Evolutionary conservation across 23 tunicate species (phyloP).

Genomic region (Diplosoma virens): DNA sequence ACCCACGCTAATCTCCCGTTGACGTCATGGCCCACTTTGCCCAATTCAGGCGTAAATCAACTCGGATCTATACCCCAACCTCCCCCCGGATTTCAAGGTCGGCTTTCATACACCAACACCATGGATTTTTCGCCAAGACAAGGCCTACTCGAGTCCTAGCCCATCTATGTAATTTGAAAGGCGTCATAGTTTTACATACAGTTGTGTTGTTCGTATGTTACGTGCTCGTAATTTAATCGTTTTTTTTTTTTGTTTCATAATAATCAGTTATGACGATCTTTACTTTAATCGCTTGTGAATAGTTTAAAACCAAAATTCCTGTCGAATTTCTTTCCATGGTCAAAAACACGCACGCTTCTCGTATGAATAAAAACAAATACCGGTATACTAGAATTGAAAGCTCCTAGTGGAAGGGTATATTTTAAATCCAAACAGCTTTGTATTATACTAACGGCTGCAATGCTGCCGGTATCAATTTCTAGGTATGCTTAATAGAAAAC

Average conservation of each 20-base stretch:
- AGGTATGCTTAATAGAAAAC: constrained; percentile 17
- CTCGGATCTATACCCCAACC: constrained; percentile 35
- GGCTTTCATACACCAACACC: constrained; percentile 45
- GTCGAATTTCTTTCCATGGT: too few relatives aligned
- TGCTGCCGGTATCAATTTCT: too few relatives aligned
- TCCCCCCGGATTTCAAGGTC: constrained; percentile 83
- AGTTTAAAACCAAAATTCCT: too few relatives aligned
- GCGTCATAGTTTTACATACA: not conserved
- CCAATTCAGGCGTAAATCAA: not conserved
- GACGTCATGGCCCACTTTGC: constrained; percentile 38
- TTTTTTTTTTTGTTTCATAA: not conserved
- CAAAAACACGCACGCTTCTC: too few relatives aligned
- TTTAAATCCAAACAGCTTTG: too few relatives aligned
- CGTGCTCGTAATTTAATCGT: constrained; percentile 24
- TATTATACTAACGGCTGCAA: too few relatives aligned
- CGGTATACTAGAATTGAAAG: too few relatives aligned
- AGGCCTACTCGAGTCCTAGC: constrained; percentile 65
- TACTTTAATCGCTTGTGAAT: not conserved
- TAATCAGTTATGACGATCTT: too few relatives aligned
- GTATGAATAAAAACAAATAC: too few relatives aligned
- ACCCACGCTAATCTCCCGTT: not conserved
- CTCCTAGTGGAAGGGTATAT: too few relatives aligned
- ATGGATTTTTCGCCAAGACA: constrained; percentile 66
- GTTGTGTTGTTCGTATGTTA: constrained; percentile 9
- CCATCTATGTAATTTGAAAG: not conserved